Evolutionary conservation across 2,797 vertebrate species (phyloP).

Genomic region (Xenops minutus): DNA sequence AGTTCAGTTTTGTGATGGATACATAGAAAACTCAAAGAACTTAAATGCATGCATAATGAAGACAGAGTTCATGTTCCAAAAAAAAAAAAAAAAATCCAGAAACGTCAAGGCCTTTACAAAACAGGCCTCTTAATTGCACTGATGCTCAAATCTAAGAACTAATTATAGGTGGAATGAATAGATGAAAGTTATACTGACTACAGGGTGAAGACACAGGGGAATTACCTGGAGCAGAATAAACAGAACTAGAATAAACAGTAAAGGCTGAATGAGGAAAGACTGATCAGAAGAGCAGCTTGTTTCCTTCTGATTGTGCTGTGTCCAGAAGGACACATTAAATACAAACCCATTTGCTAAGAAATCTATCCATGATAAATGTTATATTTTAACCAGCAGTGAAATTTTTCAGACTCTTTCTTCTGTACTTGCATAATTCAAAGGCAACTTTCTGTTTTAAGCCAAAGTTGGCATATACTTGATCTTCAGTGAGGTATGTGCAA

Average conservation of each 20-base stretch:
- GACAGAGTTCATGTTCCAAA: background rate
- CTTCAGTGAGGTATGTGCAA: conserved; percentile 16
- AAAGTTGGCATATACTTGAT: conserved; percentile 20
- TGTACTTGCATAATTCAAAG: background rate
- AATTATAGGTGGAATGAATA: background rate
- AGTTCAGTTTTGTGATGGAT: background rate
- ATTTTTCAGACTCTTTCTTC: background rate
- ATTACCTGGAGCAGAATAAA: background rate
- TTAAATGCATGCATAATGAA: background rate
- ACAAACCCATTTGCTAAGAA: background rate
- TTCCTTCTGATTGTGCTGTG: background rate
- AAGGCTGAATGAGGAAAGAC: background rate
- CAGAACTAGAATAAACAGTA: background rate
- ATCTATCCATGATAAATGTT: background rate
- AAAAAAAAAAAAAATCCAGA: background rate
- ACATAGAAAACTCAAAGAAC: background rate
- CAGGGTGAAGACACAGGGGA: background rate
- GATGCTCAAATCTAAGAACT: background rate
- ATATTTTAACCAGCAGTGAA: conserved; percentile 8
- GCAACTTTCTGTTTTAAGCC: background rate
- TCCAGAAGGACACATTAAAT: background rate
- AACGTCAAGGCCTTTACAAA: background rate
- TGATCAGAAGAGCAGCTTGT: background rate
- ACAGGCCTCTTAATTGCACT: background rate
- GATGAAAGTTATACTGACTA: background rate